Evolutionary conservation across 2,888 invertebrate species (phyloP), one percentile per base, ranked within the genome.

Genomic region (Nomada fucata): DNA sequence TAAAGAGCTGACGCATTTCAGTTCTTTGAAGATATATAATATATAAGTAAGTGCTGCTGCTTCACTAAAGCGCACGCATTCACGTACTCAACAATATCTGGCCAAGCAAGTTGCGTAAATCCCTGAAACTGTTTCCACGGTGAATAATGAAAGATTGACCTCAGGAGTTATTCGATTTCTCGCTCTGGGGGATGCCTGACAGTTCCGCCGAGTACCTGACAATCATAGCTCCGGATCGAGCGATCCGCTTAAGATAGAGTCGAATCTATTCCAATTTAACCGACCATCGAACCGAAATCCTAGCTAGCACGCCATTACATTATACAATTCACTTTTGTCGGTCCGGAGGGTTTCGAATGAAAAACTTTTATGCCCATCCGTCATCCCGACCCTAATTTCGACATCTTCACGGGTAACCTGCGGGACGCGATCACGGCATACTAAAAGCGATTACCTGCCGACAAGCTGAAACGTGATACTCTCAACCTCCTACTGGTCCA

Each of bases 391-490:
- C 70, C 75, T 77, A 63, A 73, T 86, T 81, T 87, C 84, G 88
- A 86, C 72, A 82, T 84, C 73, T 86, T 86, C 84, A 79, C 78
- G 84, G 78, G 69, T 74, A 77, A 84, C 69, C 79, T 79, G 77
- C 79, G 82, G 59, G 68, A 57, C 68, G 64, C 76, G 88, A 82
- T 86, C 86, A 72, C 67, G 76, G 76, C 78, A 77, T 71, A 81
- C 82, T 80, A 84, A 84, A 84, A 81, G 70, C 86, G 88, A 86
- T 84, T 82, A 85, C 85, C 79, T 82, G 88, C 79, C 84, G 87
- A 87, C 88, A 88, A 82, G 69, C 73, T 82, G 87, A 87, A 88
- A 87, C 84, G 77, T 61, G 88, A 87, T 88, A 83, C 69, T 63
- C 57, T 61, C 50, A 82, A 70, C 82, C 84, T 78, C 84, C 88